These are phyloP conservation scores for Mormyrus iriodes DNA, from an alignment of 2,113 vertebrate genomes.

Conservation along the genomic window DNA sequence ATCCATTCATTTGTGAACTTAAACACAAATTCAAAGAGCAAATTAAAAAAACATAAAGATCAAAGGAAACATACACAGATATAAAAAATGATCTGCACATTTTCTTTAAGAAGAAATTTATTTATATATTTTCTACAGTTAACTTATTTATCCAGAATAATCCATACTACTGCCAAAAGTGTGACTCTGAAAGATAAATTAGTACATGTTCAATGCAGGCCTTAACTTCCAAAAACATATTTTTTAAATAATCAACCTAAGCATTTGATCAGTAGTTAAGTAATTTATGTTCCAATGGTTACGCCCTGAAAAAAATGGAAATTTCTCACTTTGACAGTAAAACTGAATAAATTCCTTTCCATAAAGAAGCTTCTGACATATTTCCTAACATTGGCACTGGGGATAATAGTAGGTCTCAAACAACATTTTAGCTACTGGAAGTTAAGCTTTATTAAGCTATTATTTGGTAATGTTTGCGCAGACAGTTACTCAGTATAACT, in stretches of 20 bases:
- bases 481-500: neutral
- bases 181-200: neutral
- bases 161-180: neutral
- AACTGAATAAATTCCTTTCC: neutral
- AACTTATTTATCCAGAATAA: neutral
- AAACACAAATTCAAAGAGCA: neutral
- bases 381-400: neutral
- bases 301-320: neutral
- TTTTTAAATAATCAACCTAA: neutral
- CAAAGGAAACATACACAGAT: neutral
- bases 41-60: neutral
- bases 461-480: neutral
- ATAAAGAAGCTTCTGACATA: neutral
- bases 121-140: neutral
- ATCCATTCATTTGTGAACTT: no score
- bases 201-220: neutral
- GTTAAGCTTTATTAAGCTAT: neutral
- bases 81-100: neutral
- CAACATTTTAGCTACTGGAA: neutral
- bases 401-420: neutral
- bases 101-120: neutral
- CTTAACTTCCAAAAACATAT: neutral
- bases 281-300: neutral
- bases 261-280: neutral
- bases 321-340: neutral